Percentiles rank a stretch among this genome's conserved stretches.
These are phyloP conservation scores for Rhizoglyphus robini DNA, from an alignment of 1,140 invertebrate genomes.

Conservation along the genomic window DNA sequence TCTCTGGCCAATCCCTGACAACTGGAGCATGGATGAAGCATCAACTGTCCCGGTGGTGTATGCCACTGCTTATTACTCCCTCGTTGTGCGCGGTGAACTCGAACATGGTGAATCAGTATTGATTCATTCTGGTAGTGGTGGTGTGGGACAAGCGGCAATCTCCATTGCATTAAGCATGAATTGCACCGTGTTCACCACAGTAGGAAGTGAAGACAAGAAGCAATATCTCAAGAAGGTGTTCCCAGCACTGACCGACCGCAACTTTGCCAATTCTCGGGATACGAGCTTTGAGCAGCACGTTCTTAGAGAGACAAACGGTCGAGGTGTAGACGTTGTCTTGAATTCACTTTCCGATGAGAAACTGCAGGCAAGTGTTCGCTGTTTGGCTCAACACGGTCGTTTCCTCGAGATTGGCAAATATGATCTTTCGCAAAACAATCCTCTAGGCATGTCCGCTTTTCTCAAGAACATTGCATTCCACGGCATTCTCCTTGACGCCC, in stretches of 20 bases:
- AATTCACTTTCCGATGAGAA: constrained; percentile 88
- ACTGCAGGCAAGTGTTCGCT: constrained; percentile 70
- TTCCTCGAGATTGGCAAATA: constrained; percentile 96
- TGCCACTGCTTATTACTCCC: constrained; percentile 50
- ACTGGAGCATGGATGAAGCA: constrained; percentile 78
- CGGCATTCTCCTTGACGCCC: constrained; percentile 83
- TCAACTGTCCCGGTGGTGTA: constrained; percentile 86
- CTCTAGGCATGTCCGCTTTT: constrained; percentile 86
- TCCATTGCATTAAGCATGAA: constrained; percentile 72
- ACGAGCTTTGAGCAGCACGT: constrained; percentile 39
- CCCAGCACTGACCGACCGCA: constrained; percentile 36
- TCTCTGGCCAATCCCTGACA: constrained; percentile 75
- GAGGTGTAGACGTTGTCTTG: constrained; percentile 79
- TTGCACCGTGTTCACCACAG: constrained; percentile 73
- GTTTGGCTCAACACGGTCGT: constrained; percentile 71
- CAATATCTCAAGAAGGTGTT: constrained; percentile 37
- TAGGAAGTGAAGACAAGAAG: constrained; percentile 36
- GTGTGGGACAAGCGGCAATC: constrained; percentile 88
- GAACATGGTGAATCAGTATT: constrained; percentile 65
- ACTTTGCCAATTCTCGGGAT: constrained; percentile 43
- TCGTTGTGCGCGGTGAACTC: constrained; percentile 65
- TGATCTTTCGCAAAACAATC: constrained; percentile 77
- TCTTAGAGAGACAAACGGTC: constrained; percentile 37
- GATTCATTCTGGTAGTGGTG: constrained; percentile 89
- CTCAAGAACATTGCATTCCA: constrained; percentile 91